Base-by-base conservation (phyloP, 2,888 invertebrate genomes). In the Aelia acuminata region DNA sequence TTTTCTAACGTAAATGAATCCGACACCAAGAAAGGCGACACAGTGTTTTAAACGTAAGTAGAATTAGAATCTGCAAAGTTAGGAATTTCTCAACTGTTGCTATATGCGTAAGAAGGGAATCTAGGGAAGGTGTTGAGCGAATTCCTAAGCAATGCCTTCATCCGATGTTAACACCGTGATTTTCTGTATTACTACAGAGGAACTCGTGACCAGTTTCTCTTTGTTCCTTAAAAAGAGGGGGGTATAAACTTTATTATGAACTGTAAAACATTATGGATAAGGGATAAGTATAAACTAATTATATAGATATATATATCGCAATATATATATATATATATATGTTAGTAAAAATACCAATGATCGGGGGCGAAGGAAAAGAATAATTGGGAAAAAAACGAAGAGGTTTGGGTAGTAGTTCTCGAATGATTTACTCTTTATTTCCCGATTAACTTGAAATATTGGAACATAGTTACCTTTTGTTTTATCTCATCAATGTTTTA, bases 81-180 rank as follows among this genome's bases (percentile, higher is more conserved):
- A 57, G 26, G 57, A 57, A 57, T 57, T 53, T n/a, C 53, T 57
- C 57, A 57, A 57, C 26, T 57, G 26, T 57, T 57, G 57, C 57
- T 57, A 4, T 26, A n/a, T 26, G 57, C n/a, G 3, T 57, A 13
- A 57, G 26, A 57, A 26, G 26, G 26, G 26, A 57, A 26, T 57
- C 7, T 53, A 5, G 53, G 53, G n/a, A 53, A 53, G 10, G 53
- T 53, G 22, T 53, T 53, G 22, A 53, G 53, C 53, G 22, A 18
- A 53, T 53, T 53, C 53, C n/a, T 8, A 3, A 53, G n/a, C 22
- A 22, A 8, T 53, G n/a, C n/a, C 53, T 53, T 53, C 53, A 53
- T 53, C 53, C 53, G 53, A 53, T 53, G 2, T 20, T 49, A 49
- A 8, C 43, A 43, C 43, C 4, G 43, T 43, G 7, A 43, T 43